Evolutionary conservation across 2,113 vertebrate genomes (phyloP).

Genomic region (Fulica atra): DNA sequence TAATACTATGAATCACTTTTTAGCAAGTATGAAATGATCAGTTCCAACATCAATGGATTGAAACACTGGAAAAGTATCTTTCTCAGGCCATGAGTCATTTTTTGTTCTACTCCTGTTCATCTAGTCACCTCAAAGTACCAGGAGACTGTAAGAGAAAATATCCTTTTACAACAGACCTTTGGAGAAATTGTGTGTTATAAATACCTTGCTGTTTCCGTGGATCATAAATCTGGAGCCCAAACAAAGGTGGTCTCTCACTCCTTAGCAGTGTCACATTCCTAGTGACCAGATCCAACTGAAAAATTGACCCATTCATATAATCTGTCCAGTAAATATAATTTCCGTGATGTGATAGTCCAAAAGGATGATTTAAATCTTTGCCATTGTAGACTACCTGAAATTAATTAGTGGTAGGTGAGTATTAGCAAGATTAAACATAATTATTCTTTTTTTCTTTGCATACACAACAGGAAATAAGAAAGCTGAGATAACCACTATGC

Average conservation of each 20-base stretch:
- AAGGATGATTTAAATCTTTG: slow-evolving; percentile 96
- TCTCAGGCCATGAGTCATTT: not conserved
- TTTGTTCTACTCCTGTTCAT: not conserved
- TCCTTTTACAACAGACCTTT: not conserved
- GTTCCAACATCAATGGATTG: not conserved
- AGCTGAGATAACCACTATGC: not conserved
- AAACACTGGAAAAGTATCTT: not conserved
- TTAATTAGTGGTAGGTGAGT: slow-evolving; percentile 29
- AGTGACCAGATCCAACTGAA: slow-evolving; percentile 90
- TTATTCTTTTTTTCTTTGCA: not conserved
- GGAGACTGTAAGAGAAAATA: not conserved
- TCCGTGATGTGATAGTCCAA: slow-evolving; percentile 92
- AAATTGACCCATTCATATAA: slow-evolving; percentile 98
- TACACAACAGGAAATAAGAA: not conserved
- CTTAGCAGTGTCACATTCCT: slow-evolving; percentile 88
- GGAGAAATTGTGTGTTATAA: not conserved
- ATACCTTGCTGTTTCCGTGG: slow-evolving; percentile 94
- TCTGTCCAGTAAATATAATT: slow-evolving; percentile 97
- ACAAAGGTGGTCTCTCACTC: slow-evolving; percentile 92
- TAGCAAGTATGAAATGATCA: not conserved
- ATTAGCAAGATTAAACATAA: not conserved
- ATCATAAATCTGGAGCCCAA: slow-evolving; percentile 94
- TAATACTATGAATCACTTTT: not conserved
- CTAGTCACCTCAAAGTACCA: not conserved
- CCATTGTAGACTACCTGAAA: slow-evolving; percentile 92